phyloP scores from a whole-genome alignment of 2,113 vertebrate genomes.

The Benthochromis sp. region DNA sequence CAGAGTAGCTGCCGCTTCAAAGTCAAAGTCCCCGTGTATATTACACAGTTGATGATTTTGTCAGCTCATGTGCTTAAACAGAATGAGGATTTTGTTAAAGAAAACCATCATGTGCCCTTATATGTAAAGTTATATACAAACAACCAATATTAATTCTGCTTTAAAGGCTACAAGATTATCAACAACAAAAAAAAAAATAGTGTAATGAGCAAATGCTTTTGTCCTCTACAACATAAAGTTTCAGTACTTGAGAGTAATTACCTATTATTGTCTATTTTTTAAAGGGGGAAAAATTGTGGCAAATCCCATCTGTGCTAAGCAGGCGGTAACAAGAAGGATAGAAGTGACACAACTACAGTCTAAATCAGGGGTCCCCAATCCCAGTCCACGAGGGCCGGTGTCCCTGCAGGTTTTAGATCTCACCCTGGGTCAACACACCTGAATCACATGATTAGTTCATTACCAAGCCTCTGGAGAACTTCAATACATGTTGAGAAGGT shows the following conservation, averaged over 20 bases:
- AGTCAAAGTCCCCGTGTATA: too few relatives aligned
- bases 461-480: not conserved
- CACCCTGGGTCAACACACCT: not conserved
- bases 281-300: not conserved
- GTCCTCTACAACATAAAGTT: not conserved
- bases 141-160: too few relatives aligned
- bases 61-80: too few relatives aligned
- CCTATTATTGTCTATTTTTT: not conserved
- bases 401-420: not conserved
- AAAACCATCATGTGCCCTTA: too few relatives aligned
- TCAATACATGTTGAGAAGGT: not conserved
- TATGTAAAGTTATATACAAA: too few relatives aligned
- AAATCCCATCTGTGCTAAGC: not conserved
- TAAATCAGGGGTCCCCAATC: not conserved
- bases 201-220: not conserved
- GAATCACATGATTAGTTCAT: not conserved
- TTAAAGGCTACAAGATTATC: too few relatives aligned
- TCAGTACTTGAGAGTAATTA: not conserved
- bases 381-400: fast-evolving
- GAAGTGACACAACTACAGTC: not conserved
- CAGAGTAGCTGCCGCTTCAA: not conserved
- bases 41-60: too few relatives aligned
- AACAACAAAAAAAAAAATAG: not conserved
- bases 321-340: not conserved
- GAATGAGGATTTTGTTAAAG: too few relatives aligned